Evolutionary conservation across 2,888 invertebrate genomes (phyloP).

Genomic region (Rhopalosiphum nymphaeae): DNA sequence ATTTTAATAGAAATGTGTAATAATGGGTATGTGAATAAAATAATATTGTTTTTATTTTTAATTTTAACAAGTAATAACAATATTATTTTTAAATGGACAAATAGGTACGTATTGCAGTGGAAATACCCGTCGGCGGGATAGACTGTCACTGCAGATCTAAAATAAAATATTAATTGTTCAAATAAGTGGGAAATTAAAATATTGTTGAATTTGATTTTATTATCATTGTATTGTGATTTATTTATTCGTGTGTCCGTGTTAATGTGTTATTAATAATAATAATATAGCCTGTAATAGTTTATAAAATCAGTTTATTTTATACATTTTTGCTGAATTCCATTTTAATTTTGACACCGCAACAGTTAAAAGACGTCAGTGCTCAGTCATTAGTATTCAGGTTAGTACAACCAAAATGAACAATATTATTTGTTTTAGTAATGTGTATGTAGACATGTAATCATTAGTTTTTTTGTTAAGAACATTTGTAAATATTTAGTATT

Average conservation of each 20-base stretch:
- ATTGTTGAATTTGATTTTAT: neutral
- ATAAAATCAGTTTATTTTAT: neutral
- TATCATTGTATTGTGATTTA: neutral
- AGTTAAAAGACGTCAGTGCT: neutral
- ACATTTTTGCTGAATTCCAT: neutral
- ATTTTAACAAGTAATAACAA: no score
- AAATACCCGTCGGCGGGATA: no score
- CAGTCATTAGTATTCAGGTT: neutral
- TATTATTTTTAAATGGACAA: no score
- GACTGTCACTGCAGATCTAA: no score
- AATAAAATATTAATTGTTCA: conserved; percentile 10
- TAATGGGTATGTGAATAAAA: no score
- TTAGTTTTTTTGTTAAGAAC: no score
- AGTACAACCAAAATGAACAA: neutral
- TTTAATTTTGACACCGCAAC: neutral
- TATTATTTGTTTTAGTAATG: neutral
- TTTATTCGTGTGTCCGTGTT: neutral
- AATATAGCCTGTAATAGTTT: neutral
- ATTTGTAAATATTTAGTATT: no score
- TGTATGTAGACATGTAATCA: neutral
- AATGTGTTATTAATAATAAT: neutral
- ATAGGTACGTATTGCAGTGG: no score
- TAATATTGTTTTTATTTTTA: no score
- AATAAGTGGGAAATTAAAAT: conserved; percentile 20
- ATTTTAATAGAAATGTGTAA: no score